Evolutionary conservation across 2,888 invertebrate genomes (phyloP).

Genomic region (Apamea monoglypha): DNA sequence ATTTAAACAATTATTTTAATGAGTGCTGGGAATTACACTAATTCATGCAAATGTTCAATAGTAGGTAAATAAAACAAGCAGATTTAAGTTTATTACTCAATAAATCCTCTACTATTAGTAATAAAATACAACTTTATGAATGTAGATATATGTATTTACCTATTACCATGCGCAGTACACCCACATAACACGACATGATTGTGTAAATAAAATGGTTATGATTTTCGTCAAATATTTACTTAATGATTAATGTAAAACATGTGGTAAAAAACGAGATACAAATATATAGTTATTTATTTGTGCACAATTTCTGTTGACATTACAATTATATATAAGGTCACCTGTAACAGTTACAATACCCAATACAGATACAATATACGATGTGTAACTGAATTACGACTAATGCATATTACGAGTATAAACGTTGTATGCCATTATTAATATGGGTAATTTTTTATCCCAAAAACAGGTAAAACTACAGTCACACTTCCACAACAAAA

Average conservation of each 20-base stretch:
- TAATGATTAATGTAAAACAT: neutral
- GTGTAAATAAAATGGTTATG: constrained; percentile 2
- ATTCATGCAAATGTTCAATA: neutral
- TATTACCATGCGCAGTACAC: neutral
- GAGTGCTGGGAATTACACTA: neutral
- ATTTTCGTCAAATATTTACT: constrained; percentile 5
- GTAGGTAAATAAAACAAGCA: neutral
- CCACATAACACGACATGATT: constrained; percentile 13
- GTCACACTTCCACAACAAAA: too few species aligned
- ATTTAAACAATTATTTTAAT: neutral
- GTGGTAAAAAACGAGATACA: too few species aligned
- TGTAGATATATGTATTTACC: neutral
- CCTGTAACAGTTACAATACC: too few species aligned
- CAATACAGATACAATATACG: too few species aligned
- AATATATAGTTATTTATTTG: too few species aligned
- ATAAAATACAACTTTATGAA: neutral
- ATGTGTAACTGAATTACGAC: too few species aligned
- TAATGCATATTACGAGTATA: too few species aligned
- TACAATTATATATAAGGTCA: too few species aligned
- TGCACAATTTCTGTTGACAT: too few species aligned
- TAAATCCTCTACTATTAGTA: neutral
- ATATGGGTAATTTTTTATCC: too few species aligned
- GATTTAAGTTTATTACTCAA: neutral
- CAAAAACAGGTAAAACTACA: too few species aligned
- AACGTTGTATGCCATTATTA: too few species aligned